These are phyloP conservation scores for Hirtodrosophila histrioides DNA, from an alignment of 2,888 invertebrate genomes.

Conservation along the genomic window DNA sequence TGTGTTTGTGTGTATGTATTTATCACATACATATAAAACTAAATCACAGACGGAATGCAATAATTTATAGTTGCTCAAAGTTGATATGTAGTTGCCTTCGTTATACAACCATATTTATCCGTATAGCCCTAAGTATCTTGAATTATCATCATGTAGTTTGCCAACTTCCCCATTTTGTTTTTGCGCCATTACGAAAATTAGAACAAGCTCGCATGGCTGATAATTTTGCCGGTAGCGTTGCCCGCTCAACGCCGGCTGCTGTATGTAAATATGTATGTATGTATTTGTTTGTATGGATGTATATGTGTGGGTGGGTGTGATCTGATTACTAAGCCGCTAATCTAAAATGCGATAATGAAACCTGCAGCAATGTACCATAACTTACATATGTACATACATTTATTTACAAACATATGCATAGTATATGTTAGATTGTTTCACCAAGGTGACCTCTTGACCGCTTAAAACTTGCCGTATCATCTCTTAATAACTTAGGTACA, in stretches of 20 bases:
- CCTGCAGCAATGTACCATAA: neutral
- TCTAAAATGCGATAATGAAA: conserved; percentile 14
- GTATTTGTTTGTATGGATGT: conserved; percentile 1
- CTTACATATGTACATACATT: neutral
- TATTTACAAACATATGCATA: neutral
- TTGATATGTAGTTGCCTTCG: neutral
- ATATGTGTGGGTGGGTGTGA: neutral
- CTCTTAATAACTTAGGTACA: conserved; percentile 12
- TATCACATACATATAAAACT: too few relatives aligned
- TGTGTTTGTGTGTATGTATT: too few relatives aligned
- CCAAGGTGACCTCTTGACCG: conserved; percentile 55
- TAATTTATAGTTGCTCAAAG: neutral
- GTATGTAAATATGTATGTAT: conserved; percentile 6
- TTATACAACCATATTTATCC: neutral
- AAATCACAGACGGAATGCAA: neutral
- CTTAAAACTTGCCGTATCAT: conserved; percentile 24
- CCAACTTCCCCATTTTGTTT: conserved; percentile 19
- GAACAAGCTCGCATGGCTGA: conserved; percentile 29
- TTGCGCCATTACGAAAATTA: conserved; percentile 1
- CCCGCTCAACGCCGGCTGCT: conserved; percentile 31
- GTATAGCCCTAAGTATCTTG: neutral
- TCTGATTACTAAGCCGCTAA: neutral
- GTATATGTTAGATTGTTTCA: neutral
- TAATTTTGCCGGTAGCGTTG: conserved; percentile 50
- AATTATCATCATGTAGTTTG: conserved; percentile 29